Conservation (phyloP, 2,888 invertebrate genomes). For the Resseliella maxima region DNA sequence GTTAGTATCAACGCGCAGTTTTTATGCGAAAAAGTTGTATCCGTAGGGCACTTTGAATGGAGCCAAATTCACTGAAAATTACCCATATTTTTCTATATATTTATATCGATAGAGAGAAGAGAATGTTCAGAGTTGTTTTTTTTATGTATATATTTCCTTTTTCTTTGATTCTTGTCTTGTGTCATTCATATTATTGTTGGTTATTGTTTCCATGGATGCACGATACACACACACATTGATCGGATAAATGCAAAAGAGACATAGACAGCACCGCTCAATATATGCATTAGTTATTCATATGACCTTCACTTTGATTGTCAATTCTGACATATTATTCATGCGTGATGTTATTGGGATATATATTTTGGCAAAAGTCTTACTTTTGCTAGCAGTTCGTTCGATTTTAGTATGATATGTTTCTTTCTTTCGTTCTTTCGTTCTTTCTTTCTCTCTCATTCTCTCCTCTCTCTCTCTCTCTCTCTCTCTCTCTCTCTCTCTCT, state of each 20-base stretch:
- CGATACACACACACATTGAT: not conserved
- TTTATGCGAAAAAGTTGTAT: not conserved
- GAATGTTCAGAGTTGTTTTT: no score
- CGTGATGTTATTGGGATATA: no score
- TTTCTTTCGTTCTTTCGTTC: no score
- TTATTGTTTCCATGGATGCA: not conserved
- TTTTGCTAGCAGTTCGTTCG: no score
- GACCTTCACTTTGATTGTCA: conserved; percentile 7
- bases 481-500: no score
- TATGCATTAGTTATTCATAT: not conserved
- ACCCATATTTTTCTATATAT: not conserved
- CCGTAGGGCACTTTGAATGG: not conserved
- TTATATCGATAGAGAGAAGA: not conserved
- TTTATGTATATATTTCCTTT: not conserved
- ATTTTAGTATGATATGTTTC: no score
- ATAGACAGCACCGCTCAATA: not conserved
- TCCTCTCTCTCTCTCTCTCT: no score
- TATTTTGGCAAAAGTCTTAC: no score
- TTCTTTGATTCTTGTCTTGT: not conserved
- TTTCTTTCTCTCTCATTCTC: no score
- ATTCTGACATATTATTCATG: not conserved
- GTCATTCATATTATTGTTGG: not conserved
- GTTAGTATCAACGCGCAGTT: not conserved
- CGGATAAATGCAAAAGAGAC: not conserved
- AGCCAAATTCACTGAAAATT: not conserved